Evolutionary conservation across 2,888 invertebrate genomes (phyloP), one percentile per base, ranked within the genome.

Genomic region (Odontomyia ornata): DNA sequence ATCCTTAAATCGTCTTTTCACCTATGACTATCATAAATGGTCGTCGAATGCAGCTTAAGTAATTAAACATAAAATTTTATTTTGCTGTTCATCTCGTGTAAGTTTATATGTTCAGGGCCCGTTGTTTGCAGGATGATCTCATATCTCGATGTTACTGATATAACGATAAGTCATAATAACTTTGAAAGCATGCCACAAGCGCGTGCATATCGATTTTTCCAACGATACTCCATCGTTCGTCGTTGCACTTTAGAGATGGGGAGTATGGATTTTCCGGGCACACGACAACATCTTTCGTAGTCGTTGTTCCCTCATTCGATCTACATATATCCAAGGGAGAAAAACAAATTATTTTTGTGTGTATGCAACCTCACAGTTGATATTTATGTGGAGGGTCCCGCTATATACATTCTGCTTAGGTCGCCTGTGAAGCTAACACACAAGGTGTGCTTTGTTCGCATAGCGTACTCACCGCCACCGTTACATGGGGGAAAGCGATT

Each of bases 401-500:
- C 28, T 15, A 64, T 64, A 25, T 28, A 25, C 13, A 23, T 28
- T n/a, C 1, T n/a, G 64, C 28, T 13, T 64, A 1, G 27, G 15
- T n/a, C 28, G 4, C 28, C 15, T 28, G 1, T 23, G 3, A 11
- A 23, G 64, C 28, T 28, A n/a, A 18, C 64, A 64, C 28, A 64
- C 28, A 64, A 64, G 64, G 64, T 64, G 64, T 28, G 15, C 25
- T 13, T 60, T 60, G 18, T 56, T 56, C 18, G 56, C 18, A 60
- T 23, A 5, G 4, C 23, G 7, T 60, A 7, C 2, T 60, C 7
- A 23, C 25, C 21, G 43, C 23, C 23, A 43, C 25, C n/a, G 21
- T 23, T 60, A 7, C 15, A 43, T 43, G 36, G 67, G 64, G 67
- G 67, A 67, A 67, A 60, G 25, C 67, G 67, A 67, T 67, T 43